Conservation (phyloP, 2,797 vertebrate species). For the Protosalanx chinensis region DNA sequence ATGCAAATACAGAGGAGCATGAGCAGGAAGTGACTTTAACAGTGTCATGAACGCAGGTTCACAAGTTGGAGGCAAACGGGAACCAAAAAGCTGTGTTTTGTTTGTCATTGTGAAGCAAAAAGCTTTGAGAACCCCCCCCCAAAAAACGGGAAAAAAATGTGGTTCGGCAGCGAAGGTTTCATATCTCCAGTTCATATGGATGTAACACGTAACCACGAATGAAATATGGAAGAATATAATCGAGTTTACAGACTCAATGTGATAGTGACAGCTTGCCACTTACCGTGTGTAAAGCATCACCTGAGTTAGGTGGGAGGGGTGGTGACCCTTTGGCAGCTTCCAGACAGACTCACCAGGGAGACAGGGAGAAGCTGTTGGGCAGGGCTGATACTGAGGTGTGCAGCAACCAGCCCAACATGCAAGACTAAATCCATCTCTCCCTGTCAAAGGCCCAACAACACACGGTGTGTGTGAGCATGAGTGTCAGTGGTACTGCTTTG, state of each 20-base stretch:
- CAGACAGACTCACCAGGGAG: not conserved
- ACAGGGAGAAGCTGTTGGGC: not conserved
- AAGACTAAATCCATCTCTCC: not conserved
- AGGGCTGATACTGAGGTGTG: not conserved
- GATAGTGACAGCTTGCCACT: not conserved
- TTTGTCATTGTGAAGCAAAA: not conserved
- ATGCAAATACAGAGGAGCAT: conserved; percentile 14
- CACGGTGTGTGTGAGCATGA: not conserved
- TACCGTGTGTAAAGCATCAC: not conserved
- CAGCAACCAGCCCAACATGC: conserved; percentile 11
- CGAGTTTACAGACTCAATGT: not conserved
- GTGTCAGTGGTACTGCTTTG: not conserved
- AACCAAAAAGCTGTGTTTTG: conserved; percentile 2
- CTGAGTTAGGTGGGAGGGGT: not conserved
- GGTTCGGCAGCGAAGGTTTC: not conserved
- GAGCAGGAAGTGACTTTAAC: conserved; percentile 24
- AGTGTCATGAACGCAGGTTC: conserved; percentile 25
- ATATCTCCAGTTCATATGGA: not conserved
- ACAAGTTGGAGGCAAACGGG: conserved; percentile 12
- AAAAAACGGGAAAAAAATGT: no score
- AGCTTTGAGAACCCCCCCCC: conserved; percentile 2
- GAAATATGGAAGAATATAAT: not conserved
- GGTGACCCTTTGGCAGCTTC: not conserved
- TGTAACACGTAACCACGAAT: not conserved
- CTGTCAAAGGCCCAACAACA: not conserved